phyloP scores from a whole-genome alignment of 2,113 vertebrate genomes.

The Melanostigma gelatinosum region DNA sequence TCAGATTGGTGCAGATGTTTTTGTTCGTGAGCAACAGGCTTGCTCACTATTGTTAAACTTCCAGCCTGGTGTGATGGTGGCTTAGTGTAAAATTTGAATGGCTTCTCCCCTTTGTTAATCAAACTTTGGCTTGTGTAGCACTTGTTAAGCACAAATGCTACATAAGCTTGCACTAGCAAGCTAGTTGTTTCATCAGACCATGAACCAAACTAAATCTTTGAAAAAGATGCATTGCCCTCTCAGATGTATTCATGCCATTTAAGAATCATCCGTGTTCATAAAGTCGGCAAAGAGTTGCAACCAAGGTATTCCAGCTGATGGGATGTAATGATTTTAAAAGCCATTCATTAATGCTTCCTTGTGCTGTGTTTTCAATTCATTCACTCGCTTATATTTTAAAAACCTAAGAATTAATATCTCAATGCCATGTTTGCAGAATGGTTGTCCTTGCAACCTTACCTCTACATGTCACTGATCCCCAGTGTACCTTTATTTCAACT shows the following conservation, averaged over 20 bases:
- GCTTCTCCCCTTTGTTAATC: too few species aligned
- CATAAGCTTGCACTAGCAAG: not conserved
- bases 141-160: too few species aligned
- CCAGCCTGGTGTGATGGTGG: too few species aligned
- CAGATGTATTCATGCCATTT: too few species aligned
- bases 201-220: not conserved
- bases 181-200: not conserved
- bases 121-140: too few species aligned
- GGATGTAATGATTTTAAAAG: not conserved
- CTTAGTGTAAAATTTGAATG: too few species aligned
- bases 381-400: not conserved
- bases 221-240: too few species aligned
- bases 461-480: not conserved
- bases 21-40: too few species aligned
- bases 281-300: not conserved
- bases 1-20: too few species aligned
- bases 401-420: not conserved
- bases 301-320: not conserved
- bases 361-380: not conserved
- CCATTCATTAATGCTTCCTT: not conserved
- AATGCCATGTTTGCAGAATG: not conserved
- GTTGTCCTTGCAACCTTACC: not conserved
- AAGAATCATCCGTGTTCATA: not conserved
- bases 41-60: too few species aligned
- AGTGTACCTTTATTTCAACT: conserved; percentile 7